Base-by-base conservation (phyloP, 2,797 vertebrate species). In the Neomorphus geoffroyi region DNA sequence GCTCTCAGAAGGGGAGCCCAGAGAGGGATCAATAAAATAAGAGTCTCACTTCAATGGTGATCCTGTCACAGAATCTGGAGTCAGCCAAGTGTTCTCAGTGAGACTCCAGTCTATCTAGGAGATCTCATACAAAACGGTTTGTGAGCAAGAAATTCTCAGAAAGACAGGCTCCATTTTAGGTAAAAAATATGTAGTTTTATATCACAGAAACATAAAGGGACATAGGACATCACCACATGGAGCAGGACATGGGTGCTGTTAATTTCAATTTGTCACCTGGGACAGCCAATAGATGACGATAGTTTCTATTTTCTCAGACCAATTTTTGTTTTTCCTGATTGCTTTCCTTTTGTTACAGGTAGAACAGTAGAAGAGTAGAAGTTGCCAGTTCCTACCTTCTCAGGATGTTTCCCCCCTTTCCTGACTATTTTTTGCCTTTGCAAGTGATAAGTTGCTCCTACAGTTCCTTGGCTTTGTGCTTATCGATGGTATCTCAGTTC, bases 81-180 rank as follows among this genome's bases (percentile, higher is more conserved):
- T 64, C 57, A 66, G n/a, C 12, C 16, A 43, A 26, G 10, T 3
- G 1, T 19, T 35, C 26, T 43, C 4, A 0, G 32, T 1, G 4
- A 80, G 43, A 35, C 15, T 58, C n/a, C 23, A 18, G 35, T 19
- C 32, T 65, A 32, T 24, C 43, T 58, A 16, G 51, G 18, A 51
- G 19, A 53, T 53, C 7, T 51, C 14, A 33, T 1, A 53, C 18
- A 58, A 71, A 65, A 65, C 11, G 5, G 6, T 33, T 71, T 2
- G 0, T 32, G 8, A 33, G 0, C 1, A 41, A 32, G 32, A 77
- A 37, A 23, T n/a, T 83, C 35, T 64, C 50, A 39, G 51, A 71
- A 77, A 78, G 57, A 58, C 5, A 21, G 17, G 15, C 19, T 77
- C 22, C 57, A 46, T 33, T 83, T 77, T 4, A 16, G 17, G 18